These are phyloP conservation scores for Nipponacmea schrenckii DNA, from an alignment of 2,888 invertebrate species.

Conservation along the genomic window DNA sequence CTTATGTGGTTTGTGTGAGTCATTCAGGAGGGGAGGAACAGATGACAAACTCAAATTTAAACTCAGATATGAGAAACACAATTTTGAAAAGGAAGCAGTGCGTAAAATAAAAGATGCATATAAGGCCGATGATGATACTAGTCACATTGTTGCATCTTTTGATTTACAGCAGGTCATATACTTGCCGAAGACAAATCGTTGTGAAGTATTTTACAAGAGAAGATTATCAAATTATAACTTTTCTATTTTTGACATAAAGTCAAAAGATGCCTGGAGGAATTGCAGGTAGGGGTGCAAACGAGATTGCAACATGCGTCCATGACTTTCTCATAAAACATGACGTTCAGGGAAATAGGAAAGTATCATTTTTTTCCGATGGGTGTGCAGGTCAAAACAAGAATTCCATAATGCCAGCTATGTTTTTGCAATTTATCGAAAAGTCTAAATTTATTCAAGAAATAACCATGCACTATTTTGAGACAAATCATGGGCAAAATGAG, in stretches of 20 bases:
- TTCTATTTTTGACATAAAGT: too few species aligned
- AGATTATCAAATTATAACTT: too few species aligned
- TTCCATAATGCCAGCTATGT: background rate
- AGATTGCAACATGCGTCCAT: background rate
- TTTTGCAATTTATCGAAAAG: background rate
- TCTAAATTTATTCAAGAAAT: background rate
- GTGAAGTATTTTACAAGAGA: too few species aligned
- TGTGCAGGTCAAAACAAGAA: background rate
- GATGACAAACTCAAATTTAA: background rate
- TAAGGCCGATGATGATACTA: constrained; percentile 2
- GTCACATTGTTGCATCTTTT: background rate
- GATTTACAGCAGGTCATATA: background rate
- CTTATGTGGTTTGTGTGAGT: too few species aligned
- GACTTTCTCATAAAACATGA: background rate
- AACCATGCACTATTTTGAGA: background rate
- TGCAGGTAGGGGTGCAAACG: background rate
- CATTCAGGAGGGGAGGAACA: background rate
- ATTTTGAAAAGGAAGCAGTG: background rate
- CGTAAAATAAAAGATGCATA: background rate
- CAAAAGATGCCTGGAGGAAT: background rate
- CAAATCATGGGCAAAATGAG: background rate
- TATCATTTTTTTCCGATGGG: background rate
- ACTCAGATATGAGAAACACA: background rate
- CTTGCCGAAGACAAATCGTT: too few species aligned
- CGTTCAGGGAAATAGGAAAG: background rate